Evolutionary conservation across 2,888 invertebrate species (phyloP).

Genomic region (Leptopilina myrica): DNA sequence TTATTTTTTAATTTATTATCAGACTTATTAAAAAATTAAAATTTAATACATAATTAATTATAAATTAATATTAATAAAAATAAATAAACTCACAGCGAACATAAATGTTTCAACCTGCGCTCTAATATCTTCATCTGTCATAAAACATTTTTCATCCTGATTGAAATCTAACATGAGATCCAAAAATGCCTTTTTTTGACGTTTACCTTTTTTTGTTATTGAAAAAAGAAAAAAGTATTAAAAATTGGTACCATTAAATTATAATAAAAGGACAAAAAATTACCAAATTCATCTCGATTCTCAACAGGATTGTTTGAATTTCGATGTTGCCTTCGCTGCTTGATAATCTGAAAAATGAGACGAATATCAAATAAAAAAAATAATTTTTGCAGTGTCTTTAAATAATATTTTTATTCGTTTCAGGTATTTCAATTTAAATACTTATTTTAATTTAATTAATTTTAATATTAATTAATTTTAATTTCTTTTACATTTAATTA

Average conservation of each 20-base stretch:
- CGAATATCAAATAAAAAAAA: too few relatives aligned
- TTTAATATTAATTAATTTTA: too few relatives aligned
- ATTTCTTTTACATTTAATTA: too few relatives aligned
- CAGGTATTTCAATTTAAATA: too few relatives aligned
- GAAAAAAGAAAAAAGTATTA: background rate
- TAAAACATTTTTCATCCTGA: constrained; percentile 79
- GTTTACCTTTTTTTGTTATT: background rate
- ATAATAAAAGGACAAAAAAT: background rate
- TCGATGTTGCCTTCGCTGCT: constrained; percentile 56
- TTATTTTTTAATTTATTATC: too few relatives aligned
- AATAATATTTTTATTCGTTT: too few relatives aligned
- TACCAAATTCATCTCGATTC: constrained; percentile 42
- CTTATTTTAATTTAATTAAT: too few relatives aligned
- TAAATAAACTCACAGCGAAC: constrained; percentile 80
- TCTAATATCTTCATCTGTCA: constrained; percentile 81
- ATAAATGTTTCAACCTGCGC: constrained; percentile 87
- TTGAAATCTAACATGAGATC: constrained; percentile 81
- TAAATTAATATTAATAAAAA: too few relatives aligned
- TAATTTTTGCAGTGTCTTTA: too few relatives aligned
- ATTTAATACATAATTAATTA: too few relatives aligned
- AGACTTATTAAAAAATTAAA: too few relatives aligned
- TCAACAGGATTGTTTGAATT: background rate
- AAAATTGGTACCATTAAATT: background rate
- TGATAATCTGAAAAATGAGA: constrained; percentile 55
- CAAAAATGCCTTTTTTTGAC: constrained; percentile 73